These are phyloP conservation scores for Ennomos erosarius DNA, from an alignment of 2,888 invertebrate species.

Conservation along the genomic window DNA sequence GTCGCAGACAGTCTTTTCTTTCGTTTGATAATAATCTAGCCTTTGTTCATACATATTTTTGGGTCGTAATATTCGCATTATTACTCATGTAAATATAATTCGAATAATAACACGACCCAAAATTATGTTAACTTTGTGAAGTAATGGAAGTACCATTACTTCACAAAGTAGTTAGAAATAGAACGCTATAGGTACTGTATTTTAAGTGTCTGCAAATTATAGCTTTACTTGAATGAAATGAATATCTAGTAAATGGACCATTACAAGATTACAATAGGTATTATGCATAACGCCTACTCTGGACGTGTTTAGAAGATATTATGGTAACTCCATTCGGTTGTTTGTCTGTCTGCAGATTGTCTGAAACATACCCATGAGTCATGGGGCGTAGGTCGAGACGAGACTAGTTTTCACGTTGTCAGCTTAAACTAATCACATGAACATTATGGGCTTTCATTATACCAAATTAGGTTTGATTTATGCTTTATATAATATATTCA, in stretches of 20 bases:
- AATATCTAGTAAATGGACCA: slow-evolving; percentile 12
- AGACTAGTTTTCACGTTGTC: slow-evolving; percentile 39
- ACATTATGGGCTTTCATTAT: slow-evolving; percentile 14
- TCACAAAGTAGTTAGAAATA: no score
- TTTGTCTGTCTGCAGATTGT: slow-evolving; percentile 69
- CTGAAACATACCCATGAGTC: slow-evolving; percentile 63
- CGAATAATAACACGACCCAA: no score
- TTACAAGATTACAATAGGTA: slow-evolving; percentile 7
- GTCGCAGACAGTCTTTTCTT: no score
- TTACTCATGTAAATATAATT: no score
- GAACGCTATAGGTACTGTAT: no score
- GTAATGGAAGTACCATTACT: no score
- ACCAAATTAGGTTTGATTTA: slow-evolving; percentile 9
- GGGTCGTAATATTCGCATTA: no score
- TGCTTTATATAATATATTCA: not conserved
- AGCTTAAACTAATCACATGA: slow-evolving; percentile 26
- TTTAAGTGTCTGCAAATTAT: not conserved
- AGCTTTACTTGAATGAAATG: slow-evolving; percentile 5
- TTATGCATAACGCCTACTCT: slow-evolving; percentile 19
- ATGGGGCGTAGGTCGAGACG: slow-evolving; percentile 64
- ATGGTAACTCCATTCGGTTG: slow-evolving; percentile 39
- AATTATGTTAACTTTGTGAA: no score
- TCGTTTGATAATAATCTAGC: slow-evolving; percentile 14
- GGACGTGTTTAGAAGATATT: slow-evolving; percentile 31
- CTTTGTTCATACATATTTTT: slow-evolving; percentile 4